Conservation (phyloP, 2,888 invertebrate species). For the Brachyopa scutellaris region DNA sequence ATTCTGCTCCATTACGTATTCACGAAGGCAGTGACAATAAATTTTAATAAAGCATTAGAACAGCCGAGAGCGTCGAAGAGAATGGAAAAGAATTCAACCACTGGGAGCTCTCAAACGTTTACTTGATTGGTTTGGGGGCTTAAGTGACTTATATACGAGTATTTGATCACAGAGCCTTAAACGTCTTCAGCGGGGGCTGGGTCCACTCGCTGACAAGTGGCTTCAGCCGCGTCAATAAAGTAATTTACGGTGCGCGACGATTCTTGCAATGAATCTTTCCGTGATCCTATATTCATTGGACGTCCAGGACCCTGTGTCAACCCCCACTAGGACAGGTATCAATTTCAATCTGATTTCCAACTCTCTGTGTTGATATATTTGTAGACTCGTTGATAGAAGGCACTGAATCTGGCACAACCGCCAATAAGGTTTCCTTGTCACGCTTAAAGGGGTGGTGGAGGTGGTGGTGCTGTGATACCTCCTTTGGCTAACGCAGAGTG, state of each 20-base stretch:
- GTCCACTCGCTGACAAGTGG: slow-evolving; percentile 44
- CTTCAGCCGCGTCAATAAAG: slow-evolving; percentile 64
- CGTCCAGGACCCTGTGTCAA: slow-evolving; percentile 33
- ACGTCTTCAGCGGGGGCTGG: slow-evolving; percentile 7
- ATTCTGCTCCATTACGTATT: slow-evolving; percentile 64
- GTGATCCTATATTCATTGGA: not conserved
- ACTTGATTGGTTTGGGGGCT: slow-evolving; percentile 69
- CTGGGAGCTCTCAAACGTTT: slow-evolving; percentile 55
- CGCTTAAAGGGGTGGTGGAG: slow-evolving; percentile 3
- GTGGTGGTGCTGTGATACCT: slow-evolving; percentile 34
- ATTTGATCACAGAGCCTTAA: slow-evolving; percentile 42
- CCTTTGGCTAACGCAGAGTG: slow-evolving; percentile 18
- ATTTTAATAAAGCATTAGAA: slow-evolving; percentile 69
- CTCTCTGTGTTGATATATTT: slow-evolving; percentile 47
- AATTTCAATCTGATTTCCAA: slow-evolving; percentile 69
- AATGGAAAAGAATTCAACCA: slow-evolving; percentile 47
- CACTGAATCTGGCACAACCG: too few relatives aligned
- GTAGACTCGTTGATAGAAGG: slow-evolving; percentile 51
- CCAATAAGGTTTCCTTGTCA: slow-evolving; percentile 14
- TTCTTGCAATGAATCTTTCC: slow-evolving; percentile 47
- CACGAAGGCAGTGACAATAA: slow-evolving; percentile 67
- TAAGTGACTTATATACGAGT: slow-evolving; percentile 61
- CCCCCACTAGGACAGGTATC: slow-evolving; percentile 53
- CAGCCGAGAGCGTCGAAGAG: slow-evolving; percentile 19
- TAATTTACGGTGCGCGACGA: slow-evolving; percentile 62